phyloP scores from a whole-genome alignment of 2,113 vertebrate genomes.

The Paraplagusia blochii region DNA sequence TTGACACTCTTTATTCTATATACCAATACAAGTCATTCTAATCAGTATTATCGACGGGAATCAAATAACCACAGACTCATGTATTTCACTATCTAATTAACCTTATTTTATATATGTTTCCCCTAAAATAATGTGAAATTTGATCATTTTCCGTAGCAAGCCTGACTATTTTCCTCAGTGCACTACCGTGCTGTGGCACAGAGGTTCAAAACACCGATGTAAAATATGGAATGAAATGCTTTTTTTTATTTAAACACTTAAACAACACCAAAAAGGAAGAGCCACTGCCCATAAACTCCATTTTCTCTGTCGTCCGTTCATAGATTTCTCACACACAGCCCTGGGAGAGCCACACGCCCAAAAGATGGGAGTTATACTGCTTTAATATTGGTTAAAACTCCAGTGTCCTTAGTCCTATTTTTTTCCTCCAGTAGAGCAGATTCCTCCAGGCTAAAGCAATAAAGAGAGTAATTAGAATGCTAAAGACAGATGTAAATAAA shows the following conservation, averaged over 20 bases:
- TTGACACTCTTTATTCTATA: no score
- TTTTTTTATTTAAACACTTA: conserved; percentile 24
- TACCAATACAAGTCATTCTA: no score
- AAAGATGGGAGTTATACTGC: conserved; percentile 67
- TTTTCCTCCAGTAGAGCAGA: conserved; percentile 71
- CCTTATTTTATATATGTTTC: no score
- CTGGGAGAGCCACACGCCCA: conserved; percentile 55
- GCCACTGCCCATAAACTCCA: conserved; percentile 26
- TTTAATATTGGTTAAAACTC: conserved; percentile 87
- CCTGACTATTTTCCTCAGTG: no score
- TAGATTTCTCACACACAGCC: conserved; percentile 54
- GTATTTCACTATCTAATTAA: no score
- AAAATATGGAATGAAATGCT: conserved; percentile 6
- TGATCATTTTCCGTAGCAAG: no score
- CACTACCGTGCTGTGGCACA: no score
- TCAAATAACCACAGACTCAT: no score
- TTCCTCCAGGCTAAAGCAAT: conserved; percentile 98
- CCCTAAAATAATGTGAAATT: no score
- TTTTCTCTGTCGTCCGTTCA: conserved; percentile 24
- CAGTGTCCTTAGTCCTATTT: conserved; percentile 79
- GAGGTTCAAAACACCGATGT: no score
- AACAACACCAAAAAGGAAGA: conserved; percentile 20
- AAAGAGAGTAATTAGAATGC: conserved; percentile 99
- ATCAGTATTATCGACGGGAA: no score
- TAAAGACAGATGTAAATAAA: conserved; percentile 99